Evolutionary conservation across 2,113 vertebrate genomes (phyloP), one percentile per base, ranked within the genome.

Genomic region (Corythoichthys intestinalis): DNA sequence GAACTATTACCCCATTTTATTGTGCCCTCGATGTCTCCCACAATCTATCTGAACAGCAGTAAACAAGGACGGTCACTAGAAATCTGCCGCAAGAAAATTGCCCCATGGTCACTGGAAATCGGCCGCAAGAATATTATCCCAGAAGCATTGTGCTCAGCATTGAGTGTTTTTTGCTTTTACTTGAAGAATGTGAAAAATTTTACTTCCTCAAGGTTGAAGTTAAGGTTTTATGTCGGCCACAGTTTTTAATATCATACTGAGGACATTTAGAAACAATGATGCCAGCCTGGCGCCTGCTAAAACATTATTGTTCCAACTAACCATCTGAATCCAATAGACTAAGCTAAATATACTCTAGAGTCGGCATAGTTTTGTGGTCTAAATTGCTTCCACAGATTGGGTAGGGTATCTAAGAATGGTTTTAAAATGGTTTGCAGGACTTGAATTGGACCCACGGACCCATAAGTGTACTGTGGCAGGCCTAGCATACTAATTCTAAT

Each of bases 351-450:
- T 70, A 79, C 72, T 69, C 6, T 57, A 52, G 41, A 63, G 28
- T 72, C 54, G 13, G 65, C 68, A 72, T 17, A 39, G 61, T 59
- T 79, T 69, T 77, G 73, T 54, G 75, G 81, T 81, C 71, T 69
- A 67, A 76, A 81, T 78, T 66, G 71, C 78, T 79, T 85, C 77
- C 59, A 80, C 83, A 80, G 82, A 83, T 82, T 71, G 75, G 84
- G 79, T 70, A 72, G 62, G 83, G 80, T 74, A 75, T 76, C 64
- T 38, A 48, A 66, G 66, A 71, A 9, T 1, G 58, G 35, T 76
- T 68, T 53, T 54, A 39, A 62, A 62, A 20, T 62, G 52, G 3
- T 83, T 56, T 74, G 58, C 68, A 44, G 28, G 53, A 46, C n/a
- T 28, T 4, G 41, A 44, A 44, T 46, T 63, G 41, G n/a, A 46